Evolutionary conservation across 2,113 vertebrate species (phyloP), one percentile per base, ranked within the genome.

Genomic region (Leptodactylus fuscus): DNA sequence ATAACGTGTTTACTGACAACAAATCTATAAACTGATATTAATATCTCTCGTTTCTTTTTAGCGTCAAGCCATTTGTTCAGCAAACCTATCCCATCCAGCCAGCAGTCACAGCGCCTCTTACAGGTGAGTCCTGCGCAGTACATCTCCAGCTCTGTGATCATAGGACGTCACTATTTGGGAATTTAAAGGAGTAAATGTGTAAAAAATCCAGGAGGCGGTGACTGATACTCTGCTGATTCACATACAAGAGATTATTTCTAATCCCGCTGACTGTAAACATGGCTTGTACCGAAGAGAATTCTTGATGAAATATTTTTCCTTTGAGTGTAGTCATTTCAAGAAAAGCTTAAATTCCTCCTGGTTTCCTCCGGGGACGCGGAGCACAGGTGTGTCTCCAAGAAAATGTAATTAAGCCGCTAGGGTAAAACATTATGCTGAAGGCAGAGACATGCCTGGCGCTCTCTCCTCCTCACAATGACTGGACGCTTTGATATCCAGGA

Each of bases 41-140:
- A 22, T 4, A 5, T 60, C n/a, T n/a, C n/a, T n/a, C n/a, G 29
- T 77, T 27, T 20, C 38, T 15, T 86, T 71, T 6, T 12, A 99
- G 98, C 9, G 96, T 99, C 88, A 99, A 99, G 92, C 98, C 98
- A 91, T 99, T 99, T 48, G 96, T 96, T 87, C 97, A 98, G 89
- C 98, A 99, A 93, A 93, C 96, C 80, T 99, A 99, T 87, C 95
- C 97, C 80, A 96, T 97, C 91, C 98, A 99, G 93, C 96, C 97
- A 89, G 91, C 96, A 34, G 97, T 98, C 90, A 95, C 97, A 83
- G 96, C 97, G 89, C 94, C 98, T 88, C 96, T 99, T 94, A 96
- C 98, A 97, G 98, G 98, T 98, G 94, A 95, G 85, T 4, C 27
- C 62, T 13, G 12, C 24, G 3, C 15, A 20, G 16, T 44, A 9